phyloP scores from a whole-genome alignment of 2,888 invertebrate species.

The Bimastos eiseni region DNA sequence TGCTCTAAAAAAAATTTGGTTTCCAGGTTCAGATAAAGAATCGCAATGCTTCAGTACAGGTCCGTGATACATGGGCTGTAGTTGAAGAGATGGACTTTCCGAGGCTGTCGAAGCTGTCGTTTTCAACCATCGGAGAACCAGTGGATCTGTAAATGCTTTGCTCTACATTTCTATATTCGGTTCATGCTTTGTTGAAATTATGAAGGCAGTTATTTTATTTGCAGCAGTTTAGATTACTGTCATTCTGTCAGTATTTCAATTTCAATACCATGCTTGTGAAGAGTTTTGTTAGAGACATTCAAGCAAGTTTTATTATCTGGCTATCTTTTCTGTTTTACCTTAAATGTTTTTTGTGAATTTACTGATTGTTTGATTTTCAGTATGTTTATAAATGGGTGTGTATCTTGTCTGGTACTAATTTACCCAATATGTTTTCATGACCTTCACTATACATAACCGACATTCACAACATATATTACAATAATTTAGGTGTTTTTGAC shows the following conservation, averaged over 20 bases:
- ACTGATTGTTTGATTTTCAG: no score
- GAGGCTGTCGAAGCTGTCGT: conserved; percentile 84
- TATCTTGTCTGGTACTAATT: background rate
- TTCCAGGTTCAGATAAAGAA: conserved; percentile 79
- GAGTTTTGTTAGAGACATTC: no score
- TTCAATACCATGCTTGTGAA: no score
- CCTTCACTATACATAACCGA: no score
- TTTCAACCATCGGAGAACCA: conserved; percentile 84
- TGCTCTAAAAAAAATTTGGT: background rate
- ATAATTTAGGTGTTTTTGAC: no score
- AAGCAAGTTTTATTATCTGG: no score
- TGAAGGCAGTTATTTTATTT: background rate
- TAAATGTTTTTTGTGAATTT: no score
- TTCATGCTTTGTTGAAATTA: background rate
- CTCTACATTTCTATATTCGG: background rate
- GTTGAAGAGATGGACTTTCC: conserved; percentile 97
- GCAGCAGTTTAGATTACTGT: background rate
- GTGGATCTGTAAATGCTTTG: conserved; percentile 67
- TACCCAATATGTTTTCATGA: no score
- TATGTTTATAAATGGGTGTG: no score
- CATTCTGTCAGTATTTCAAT: no score
- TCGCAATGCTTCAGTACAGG: conserved; percentile 93
- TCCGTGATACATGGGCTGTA: conserved; percentile 92
- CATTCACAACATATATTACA: no score
- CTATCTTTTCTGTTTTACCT: no score